These are phyloP conservation scores for Bergia puertoricense DNA, from an alignment of 92 coral and sea anemone genomes.

Conservation along the genomic window DNA sequence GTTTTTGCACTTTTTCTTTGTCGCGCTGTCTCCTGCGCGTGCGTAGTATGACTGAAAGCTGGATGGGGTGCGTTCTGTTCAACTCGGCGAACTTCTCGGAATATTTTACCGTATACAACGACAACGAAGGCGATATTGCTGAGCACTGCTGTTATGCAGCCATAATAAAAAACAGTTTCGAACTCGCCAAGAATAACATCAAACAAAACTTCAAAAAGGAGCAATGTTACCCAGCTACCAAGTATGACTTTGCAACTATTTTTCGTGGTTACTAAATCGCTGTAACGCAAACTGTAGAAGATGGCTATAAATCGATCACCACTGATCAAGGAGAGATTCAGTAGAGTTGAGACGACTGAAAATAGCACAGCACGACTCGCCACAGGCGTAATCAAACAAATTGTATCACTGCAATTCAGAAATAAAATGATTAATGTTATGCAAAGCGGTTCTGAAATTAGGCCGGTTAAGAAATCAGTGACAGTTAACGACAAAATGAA, in stretches of 20 bases:
- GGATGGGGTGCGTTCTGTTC: neutral
- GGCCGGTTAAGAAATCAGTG: neutral
- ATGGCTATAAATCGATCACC: neutral
- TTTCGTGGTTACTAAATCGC: neutral
- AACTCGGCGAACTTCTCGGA: neutral
- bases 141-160: neutral
- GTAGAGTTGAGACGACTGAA: neutral
- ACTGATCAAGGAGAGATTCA: slow-evolving; percentile 13
- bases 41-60: no score
- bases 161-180: neutral
- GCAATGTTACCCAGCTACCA: neutral
- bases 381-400: neutral
- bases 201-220: neutral
- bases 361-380: neutral
- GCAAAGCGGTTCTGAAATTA: neutral
- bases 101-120: neutral
- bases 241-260: neutral
- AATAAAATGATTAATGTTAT: no score
- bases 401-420: neutral
- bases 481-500: slow-evolving; percentile 16
- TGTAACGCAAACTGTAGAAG: slow-evolving; percentile 15
- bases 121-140: neutral
- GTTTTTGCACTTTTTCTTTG: neutral
- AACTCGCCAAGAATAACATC: no score
- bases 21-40: neutral